Percentiles rank a stretch among this genome's conserved stretches.
phyloP scores from a whole-genome alignment of 1,140 invertebrate species.

The Drosophila sp. region DNA sequence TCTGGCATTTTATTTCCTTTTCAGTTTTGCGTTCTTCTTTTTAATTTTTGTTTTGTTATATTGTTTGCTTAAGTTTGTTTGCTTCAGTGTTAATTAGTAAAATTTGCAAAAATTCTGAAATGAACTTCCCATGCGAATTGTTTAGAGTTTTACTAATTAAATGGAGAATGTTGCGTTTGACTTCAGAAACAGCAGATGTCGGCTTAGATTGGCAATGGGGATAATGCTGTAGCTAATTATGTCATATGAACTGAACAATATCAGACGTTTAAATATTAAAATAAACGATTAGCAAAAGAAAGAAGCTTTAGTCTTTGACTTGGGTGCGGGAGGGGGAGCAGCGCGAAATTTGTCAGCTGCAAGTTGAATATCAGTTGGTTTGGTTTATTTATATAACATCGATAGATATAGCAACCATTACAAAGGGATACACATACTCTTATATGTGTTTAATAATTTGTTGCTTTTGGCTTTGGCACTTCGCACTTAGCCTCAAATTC shows the following conservation, averaged over 20 bases:
- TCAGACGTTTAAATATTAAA: slow-evolving; percentile 7
- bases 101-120: slow-evolving; percentile 6
- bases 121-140: slow-evolving; percentile 16
- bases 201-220: background rate
- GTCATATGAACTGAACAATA: slow-evolving; percentile 8
- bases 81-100: slow-evolving; percentile 7
- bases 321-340: background rate
- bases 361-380: slow-evolving; percentile 1
- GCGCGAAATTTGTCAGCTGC: slow-evolving; percentile 13
- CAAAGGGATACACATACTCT: background rate
- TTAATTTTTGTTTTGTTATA: background rate
- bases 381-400: slow-evolving; percentile 13
- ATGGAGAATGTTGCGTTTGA: slow-evolving; percentile 13
- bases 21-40: background rate
- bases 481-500: slow-evolving; percentile 14
- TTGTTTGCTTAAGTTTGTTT: slow-evolving; percentile 8
- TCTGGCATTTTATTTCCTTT: slow-evolving; percentile 10
- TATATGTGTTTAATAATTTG: slow-evolving; percentile 2
- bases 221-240: slow-evolving; percentile 7
- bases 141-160: slow-evolving; percentile 41
- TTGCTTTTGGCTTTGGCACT: slow-evolving; percentile 20
- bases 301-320: background rate
- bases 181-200: background rate
- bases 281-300: slow-evolving; percentile 6
- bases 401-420: too few relatives aligned